Conservation (phyloP, 2,113 vertebrate genomes). For the Marcusenius ussheri region DNA sequence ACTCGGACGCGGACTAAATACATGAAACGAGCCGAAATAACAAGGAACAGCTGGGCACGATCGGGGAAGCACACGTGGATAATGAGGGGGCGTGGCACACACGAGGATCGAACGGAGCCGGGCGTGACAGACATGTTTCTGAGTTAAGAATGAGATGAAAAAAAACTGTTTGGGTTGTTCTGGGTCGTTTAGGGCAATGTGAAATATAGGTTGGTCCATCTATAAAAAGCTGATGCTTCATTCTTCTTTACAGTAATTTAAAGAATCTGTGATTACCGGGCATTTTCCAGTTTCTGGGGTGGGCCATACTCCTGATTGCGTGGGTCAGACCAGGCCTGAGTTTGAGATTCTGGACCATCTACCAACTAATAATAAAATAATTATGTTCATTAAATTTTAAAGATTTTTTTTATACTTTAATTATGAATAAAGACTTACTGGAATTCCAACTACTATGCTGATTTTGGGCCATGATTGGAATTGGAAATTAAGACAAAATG, state of each 20-base stretch:
- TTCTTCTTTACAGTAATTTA: not conserved
- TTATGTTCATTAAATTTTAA: not conserved
- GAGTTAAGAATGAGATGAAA: not conserved
- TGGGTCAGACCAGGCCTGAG: not conserved
- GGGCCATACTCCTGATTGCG: not conserved
- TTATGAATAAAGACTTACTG: not conserved
- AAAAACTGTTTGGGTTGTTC: not conserved
- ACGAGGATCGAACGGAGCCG: no score
- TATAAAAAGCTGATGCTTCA: not conserved
- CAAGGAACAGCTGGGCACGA: no score
- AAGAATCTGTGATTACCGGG: not conserved
- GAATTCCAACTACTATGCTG: not conserved
- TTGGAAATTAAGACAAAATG: constrained; percentile 1
- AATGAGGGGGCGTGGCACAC: no score
- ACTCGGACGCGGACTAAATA: no score
- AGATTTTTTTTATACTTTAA: not conserved
- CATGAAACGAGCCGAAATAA: no score
- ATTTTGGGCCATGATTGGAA: not conserved
- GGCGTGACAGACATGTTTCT: not conserved
- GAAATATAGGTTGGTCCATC: not conserved
- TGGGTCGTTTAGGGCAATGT: not conserved
- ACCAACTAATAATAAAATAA: not conserved
- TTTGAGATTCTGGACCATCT: not conserved
- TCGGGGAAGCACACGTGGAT: no score
- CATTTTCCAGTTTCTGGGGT: not conserved